Evolutionary conservation across 2,888 invertebrate species (phyloP).

Genomic region (Azorinus chamasolen): DNA sequence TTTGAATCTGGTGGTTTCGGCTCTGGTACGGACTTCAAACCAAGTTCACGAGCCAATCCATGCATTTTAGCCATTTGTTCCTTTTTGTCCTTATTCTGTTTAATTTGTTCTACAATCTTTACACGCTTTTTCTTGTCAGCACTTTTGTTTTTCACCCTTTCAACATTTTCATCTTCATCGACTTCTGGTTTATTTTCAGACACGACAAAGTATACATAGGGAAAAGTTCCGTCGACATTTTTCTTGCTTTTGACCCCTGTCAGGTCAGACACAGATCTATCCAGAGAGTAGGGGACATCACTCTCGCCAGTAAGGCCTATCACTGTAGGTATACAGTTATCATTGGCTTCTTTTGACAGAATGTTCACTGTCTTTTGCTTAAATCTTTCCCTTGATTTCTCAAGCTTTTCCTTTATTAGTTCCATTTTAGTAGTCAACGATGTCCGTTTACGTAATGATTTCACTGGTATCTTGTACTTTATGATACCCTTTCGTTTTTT

Average conservation of each 20-base stretch:
- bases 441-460: constrained; percentile 41
- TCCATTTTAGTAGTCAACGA: constrained; percentile 65
- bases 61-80: constrained; percentile 40
- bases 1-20: neutral
- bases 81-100: constrained; percentile 26
- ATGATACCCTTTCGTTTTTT: constrained; percentile 30
- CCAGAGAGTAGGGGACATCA: constrained; percentile 33
- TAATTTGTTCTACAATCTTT: constrained; percentile 41
- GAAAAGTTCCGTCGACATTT: constrained; percentile 28
- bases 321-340: constrained; percentile 38
- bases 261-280: constrained; percentile 40
- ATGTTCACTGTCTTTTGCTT: constrained; percentile 37
- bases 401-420: constrained; percentile 63
- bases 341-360: too few species aligned
- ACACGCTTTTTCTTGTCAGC: constrained; percentile 46
- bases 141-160: constrained; percentile 38
- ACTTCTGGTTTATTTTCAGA: constrained; percentile 51
- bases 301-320: constrained; percentile 3
- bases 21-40: constrained; percentile 42
- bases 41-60: constrained; percentile 57
- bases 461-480: constrained; percentile 39
- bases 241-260: constrained; percentile 10
- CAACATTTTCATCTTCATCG: constrained; percentile 17
- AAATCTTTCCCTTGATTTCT: constrained; percentile 66
- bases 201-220: constrained; percentile 72